These are phyloP conservation scores for Champsocephalus esox DNA, from an alignment of 2,797 vertebrate species.

Conservation along the genomic window DNA sequence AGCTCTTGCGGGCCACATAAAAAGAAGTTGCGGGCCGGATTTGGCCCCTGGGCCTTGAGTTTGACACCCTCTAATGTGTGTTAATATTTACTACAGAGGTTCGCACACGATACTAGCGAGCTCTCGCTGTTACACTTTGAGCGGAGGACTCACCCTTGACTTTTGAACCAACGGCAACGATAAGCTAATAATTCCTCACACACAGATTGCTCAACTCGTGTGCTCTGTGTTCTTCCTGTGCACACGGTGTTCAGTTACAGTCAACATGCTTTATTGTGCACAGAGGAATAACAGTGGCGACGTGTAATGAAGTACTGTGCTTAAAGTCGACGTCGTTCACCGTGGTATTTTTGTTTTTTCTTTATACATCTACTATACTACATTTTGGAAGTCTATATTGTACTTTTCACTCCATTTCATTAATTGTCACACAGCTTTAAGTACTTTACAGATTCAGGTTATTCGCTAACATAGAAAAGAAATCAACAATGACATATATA, in stretches of 20 bases:
- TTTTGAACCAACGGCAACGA: constrained; percentile 73
- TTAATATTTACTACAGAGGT: constrained; percentile 23
- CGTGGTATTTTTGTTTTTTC: too few relatives aligned
- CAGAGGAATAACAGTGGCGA: constrained; percentile 20
- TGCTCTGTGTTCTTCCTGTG: background rate
- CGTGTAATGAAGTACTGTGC: background rate
- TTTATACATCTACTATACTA: too few relatives aligned
- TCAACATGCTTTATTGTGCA: constrained; percentile 29
- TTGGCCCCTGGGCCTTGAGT: too few relatives aligned
- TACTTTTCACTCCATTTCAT: too few relatives aligned
- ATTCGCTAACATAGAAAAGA: too few relatives aligned
- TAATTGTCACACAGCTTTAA: too few relatives aligned
- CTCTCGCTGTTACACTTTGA: constrained; percentile 77
- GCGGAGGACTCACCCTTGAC: constrained; percentile 72
- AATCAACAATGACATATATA: too few relatives aligned
- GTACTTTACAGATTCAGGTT: too few relatives aligned
- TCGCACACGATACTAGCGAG: background rate
- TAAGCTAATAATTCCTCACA: constrained; percentile 67
- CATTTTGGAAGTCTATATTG: too few relatives aligned
- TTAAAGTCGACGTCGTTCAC: too few relatives aligned
- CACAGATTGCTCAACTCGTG: constrained; percentile 65
- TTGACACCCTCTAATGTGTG: background rate
- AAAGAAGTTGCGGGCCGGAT: too few relatives aligned
- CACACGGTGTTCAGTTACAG: constrained; percentile 14
- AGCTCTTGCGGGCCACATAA: too few relatives aligned